A percentile compares a stretch with the other conserved stretches of the same genome.
phyloP scores from a whole-genome alignment of 2,888 invertebrate species.

The Cyrtodaria siliqua region DNA sequence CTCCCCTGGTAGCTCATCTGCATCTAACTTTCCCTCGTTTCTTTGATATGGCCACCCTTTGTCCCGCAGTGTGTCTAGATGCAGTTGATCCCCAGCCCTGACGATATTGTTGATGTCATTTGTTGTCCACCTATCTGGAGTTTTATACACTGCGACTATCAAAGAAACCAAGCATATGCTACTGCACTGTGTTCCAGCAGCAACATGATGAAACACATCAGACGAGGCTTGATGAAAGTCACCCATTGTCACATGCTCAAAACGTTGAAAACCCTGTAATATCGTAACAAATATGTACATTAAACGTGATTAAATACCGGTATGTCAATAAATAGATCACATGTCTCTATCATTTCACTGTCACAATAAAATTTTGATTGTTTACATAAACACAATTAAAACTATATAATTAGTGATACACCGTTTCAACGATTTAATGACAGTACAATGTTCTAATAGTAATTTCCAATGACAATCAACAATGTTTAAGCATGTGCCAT shows the following conservation, averaged over 20 bases:
- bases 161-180: background rate
- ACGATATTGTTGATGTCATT: background rate
- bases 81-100: background rate
- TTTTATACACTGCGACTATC: background rate
- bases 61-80: background rate
- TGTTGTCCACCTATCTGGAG: background rate
- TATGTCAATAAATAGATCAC: background rate
- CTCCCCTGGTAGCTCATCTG: background rate
- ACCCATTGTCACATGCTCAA: slow-evolving; percentile 1
- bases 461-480: background rate
- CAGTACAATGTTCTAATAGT: background rate
- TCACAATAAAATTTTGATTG: background rate
- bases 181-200: slow-evolving; percentile 1
- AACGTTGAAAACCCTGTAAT: background rate
- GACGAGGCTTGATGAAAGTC: slow-evolving; percentile 1
- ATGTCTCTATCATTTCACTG: background rate
- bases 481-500: background rate
- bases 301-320: no score
- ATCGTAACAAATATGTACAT: background rate
- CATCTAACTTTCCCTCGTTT: slow-evolving; percentile 1
- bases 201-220: background rate
- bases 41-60: background rate
- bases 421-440: no score
- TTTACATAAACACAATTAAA: background rate
- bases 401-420: background rate